Evolutionary conservation across 2,113 vertebrate species (phyloP).

Genomic region (Gopherus flavomarginatus): DNA sequence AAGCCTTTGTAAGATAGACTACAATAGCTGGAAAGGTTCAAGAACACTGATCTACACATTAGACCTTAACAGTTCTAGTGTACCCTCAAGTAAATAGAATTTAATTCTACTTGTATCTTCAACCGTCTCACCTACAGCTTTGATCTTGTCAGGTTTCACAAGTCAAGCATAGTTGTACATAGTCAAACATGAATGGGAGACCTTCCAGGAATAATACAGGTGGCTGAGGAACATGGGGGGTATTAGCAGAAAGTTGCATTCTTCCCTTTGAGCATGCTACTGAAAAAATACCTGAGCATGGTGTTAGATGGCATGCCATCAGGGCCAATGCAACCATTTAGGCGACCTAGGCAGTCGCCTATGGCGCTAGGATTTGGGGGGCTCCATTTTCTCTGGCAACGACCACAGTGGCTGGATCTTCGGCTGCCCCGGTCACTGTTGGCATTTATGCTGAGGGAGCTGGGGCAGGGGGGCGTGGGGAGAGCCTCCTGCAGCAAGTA

Average conservation of each 20-base stretch:
- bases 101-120: neutral
- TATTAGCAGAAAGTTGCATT: neutral
- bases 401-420: too few species aligned
- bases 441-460: too few species aligned
- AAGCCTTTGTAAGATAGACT: neutral
- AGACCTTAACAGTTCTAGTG: neutral
- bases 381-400: too few species aligned
- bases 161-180: neutral
- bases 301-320: neutral
- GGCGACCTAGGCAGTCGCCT: too few species aligned
- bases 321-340: too few species aligned
- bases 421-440: too few species aligned
- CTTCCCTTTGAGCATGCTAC: neutral
- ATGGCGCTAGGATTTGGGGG: too few species aligned
- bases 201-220: neutral
- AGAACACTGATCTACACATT: neutral
- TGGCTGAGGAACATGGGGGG: accelerated
- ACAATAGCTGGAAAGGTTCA: accelerated
- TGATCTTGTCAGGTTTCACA: neutral
- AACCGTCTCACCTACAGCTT: neutral
- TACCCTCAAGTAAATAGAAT: neutral
- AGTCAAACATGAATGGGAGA: neutral
- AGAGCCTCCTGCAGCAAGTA: too few species aligned
- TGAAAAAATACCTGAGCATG: neutral
- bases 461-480: too few species aligned